Percentiles rank a stretch among this genome's conserved stretches.
These are phyloP conservation scores for Yponomeuta malinellus DNA, from an alignment of 2,888 invertebrate genomes.

Conservation along the genomic window DNA sequence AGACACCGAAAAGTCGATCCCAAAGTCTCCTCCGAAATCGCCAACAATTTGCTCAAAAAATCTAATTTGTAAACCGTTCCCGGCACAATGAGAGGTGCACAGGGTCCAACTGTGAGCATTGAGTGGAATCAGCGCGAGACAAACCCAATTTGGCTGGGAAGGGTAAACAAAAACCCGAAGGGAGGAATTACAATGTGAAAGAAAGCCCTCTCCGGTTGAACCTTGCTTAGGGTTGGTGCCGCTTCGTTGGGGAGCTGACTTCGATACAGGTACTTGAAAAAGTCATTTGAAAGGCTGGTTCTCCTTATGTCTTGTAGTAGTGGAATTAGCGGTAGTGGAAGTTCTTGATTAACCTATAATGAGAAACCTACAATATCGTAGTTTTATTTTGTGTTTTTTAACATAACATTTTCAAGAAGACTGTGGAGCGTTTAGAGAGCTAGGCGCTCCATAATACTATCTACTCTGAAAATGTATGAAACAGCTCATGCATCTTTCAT, in stretches of 20 bases:
- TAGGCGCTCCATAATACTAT: too few relatives aligned
- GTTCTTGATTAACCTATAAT: too few relatives aligned
- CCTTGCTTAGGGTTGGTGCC: constrained; percentile 19
- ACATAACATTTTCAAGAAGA: too few relatives aligned
- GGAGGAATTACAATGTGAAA: constrained; percentile 38
- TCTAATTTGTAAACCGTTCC: constrained; percentile 3
- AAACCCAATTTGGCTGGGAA: constrained; percentile 54
- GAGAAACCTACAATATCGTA: too few relatives aligned
- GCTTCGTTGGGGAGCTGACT: background rate
- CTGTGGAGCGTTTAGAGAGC: too few relatives aligned
- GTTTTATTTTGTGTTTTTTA: too few relatives aligned
- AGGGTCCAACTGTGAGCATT: background rate
- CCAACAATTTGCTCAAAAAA: background rate
- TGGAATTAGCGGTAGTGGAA: too few relatives aligned
- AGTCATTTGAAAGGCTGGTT: too few relatives aligned
- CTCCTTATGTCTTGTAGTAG: too few relatives aligned
- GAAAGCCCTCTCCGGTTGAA: constrained; percentile 16
- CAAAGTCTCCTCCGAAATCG: background rate
- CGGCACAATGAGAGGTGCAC: background rate
- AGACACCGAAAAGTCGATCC: too few relatives aligned
- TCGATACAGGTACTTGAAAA: background rate
- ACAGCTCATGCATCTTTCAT: too few relatives aligned
- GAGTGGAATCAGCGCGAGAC: constrained; percentile 27
- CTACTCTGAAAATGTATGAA: too few relatives aligned
- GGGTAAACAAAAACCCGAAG: constrained; percentile 46